phyloP scores from a whole-genome alignment of 2,797 vertebrate genomes.

The Chaetophractus vellerosus region DNA sequence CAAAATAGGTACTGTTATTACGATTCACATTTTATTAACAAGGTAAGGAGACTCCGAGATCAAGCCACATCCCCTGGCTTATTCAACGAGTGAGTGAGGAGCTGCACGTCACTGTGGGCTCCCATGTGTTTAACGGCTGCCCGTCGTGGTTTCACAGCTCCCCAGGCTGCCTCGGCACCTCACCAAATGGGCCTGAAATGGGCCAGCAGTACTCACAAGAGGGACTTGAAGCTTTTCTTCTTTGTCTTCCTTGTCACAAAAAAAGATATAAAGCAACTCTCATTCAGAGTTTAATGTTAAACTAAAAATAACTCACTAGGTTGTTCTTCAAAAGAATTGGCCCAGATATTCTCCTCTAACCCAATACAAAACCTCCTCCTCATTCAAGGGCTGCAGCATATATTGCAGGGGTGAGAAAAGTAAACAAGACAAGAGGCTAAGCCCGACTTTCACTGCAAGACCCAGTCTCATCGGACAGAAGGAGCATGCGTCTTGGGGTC shows the following conservation, averaged over 20 bases:
- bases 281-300: background rate
- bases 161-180: fast-evolving
- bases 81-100: background rate
- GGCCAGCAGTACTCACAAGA: background rate
- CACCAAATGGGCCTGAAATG: too few species aligned
- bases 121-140: fast-evolving
- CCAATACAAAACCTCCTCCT: background rate
- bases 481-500: background rate
- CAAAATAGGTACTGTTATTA: background rate
- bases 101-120: too few species aligned
- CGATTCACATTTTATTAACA: background rate
- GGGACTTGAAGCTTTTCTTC: background rate
- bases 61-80: background rate
- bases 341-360: background rate
- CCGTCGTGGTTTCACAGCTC: fast-evolving
- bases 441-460: too few species aligned
- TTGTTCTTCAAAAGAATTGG: background rate
- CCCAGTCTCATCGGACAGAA: fast-evolving
- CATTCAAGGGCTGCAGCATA: background rate
- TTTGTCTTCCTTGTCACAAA: background rate
- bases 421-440: fast-evolving
- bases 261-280: background rate
- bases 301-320: background rate
- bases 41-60: background rate
- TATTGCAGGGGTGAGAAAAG: background rate